These are phyloP conservation scores for Eulemur rufifrons DNA, from an alignment of 2,113 vertebrate species.

Conservation along the genomic window DNA sequence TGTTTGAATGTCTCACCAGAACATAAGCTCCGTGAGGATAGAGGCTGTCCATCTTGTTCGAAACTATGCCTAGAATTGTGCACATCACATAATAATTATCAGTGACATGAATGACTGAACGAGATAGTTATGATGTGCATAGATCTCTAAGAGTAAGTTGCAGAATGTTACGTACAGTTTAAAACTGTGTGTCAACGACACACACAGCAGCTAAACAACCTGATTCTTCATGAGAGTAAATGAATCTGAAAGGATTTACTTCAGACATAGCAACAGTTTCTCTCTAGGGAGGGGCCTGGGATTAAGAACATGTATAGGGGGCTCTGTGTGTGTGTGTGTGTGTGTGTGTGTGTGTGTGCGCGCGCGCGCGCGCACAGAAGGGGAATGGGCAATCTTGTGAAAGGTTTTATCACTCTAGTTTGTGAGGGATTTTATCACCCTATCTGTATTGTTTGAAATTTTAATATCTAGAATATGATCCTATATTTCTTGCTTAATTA, in stretches of 20 bases:
- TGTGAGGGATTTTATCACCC: conserved; percentile 1
- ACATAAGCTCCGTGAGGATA: neutral
- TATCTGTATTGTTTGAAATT: neutral
- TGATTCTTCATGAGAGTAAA: neutral
- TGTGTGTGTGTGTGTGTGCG: neutral
- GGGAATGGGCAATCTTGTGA: neutral
- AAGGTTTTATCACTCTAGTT: conserved; percentile 26
- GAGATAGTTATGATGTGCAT: neutral
- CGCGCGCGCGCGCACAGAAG: neutral
- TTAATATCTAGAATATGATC: neutral
- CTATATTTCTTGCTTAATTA: conserved; percentile 7
- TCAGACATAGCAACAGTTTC: neutral
- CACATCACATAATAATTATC: neutral
- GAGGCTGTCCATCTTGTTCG: neutral
- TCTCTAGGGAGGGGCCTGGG: neutral
- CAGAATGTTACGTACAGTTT: neutral
- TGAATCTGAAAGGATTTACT: neutral
- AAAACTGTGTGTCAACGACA: neutral
- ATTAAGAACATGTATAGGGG: neutral
- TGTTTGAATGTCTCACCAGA: neutral
- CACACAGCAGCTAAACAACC: neutral
- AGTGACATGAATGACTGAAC: neutral
- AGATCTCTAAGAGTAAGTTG: neutral
- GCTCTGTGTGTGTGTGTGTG: neutral
- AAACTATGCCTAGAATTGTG: neutral